These are phyloP conservation scores for Alloplasta piceator DNA, from an alignment of 2,888 invertebrate species.

Conservation along the genomic window DNA sequence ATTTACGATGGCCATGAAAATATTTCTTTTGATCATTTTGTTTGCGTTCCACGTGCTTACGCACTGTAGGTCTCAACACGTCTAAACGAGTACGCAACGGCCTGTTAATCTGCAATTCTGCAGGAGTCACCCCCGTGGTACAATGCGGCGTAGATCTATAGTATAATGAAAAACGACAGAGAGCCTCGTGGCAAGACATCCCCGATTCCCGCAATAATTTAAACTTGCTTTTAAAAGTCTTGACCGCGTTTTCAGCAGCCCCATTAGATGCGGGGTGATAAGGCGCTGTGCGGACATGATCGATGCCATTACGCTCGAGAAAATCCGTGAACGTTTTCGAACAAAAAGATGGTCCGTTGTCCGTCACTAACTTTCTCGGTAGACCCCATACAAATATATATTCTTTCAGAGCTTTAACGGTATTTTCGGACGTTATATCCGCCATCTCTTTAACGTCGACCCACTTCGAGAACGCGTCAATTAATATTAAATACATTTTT, in stretches of 20 bases:
- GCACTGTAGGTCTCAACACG: constrained; percentile 30
- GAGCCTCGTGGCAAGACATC: constrained; percentile 24
- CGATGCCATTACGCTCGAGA: constrained; percentile 53
- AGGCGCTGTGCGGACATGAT: constrained; percentile 43
- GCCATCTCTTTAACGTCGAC: constrained; percentile 64
- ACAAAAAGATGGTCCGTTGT: constrained; percentile 66
- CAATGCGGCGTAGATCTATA: constrained; percentile 51
- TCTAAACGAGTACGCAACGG: constrained; percentile 44
- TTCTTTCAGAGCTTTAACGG: constrained; percentile 55
- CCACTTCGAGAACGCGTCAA: constrained; percentile 67
- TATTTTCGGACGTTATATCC: constrained; percentile 47
- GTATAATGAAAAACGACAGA: constrained; percentile 34
- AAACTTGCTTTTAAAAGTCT: constrained; percentile 63
- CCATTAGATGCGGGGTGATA: too few relatives aligned
- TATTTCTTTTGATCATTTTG: constrained; percentile 17
- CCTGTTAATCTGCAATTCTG: constrained; percentile 48
- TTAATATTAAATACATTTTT: constrained; percentile 63
- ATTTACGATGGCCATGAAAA: constrained; percentile 29
- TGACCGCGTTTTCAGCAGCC: constrained; percentile 65
- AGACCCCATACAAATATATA: constrained; percentile 62
- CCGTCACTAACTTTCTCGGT: constrained; percentile 59
- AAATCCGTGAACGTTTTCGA: constrained; percentile 61
- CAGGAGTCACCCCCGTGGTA: constrained; percentile 45
- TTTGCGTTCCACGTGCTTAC: constrained; percentile 20
- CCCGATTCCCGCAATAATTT: constrained; percentile 42